Evolutionary conservation across 2,113 vertebrate genomes (phyloP), one percentile per base, ranked within the genome.

Genomic region (Petromus typicus): DNA sequence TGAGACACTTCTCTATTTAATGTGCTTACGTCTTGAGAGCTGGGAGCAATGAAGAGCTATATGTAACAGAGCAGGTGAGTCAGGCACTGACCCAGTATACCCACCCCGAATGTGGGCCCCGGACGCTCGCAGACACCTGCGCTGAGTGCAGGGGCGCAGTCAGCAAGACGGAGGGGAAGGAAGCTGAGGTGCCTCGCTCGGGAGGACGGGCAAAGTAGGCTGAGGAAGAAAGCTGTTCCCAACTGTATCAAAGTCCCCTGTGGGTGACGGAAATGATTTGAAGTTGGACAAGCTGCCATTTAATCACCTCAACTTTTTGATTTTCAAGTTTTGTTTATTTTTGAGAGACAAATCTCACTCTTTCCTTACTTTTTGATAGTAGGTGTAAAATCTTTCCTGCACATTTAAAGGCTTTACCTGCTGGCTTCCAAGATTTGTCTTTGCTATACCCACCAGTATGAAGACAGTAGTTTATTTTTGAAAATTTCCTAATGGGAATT

Each of bases 401-500:
- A 3, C 71, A 67, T 37, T 67, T 83, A 67, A 56, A 22, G 7
- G 27, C 86, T 90, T 84, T 82, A 71, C 43, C 64, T 67, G 25
- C 57, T 87, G 8, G 67, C 69, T 40, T 80, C 69, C 34, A 51
- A 95, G 32, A 73, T 75, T 67, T 61, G 86, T 37, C 10, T 67
- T 94, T 75, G 34, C 30, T 94, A 71, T 86, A 51, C 9, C 45
- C 79, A 90, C 10, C 9, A 86, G 63, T 84, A 48, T 80, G 56
- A 94, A 78, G 79, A 90, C 13, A 20, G 69, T 7, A 32, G 59
- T 86, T 95, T 81, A 80, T 91, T 86, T 67, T 64, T 84, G 59
- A 96, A 64, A 94, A 90, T 90, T 95, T 92, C 48, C 88, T 86
- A 79, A 83, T 45, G 43, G 89, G 37, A 95, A 89, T 92, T 67